phyloP scores from a whole-genome alignment of 2,113 vertebrate genomes.

The Procavia capensis region DNA sequence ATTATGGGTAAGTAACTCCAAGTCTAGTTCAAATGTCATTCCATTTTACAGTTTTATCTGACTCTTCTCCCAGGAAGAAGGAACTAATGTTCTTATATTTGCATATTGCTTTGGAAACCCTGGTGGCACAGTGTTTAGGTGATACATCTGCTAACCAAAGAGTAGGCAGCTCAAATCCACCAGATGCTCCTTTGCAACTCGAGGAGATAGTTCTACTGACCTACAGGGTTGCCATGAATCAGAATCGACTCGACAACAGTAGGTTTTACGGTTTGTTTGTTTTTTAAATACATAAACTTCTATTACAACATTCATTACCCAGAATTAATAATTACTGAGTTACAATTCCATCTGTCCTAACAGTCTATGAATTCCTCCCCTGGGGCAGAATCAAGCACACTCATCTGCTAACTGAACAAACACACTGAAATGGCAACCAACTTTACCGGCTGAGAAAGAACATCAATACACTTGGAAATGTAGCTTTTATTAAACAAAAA shows the following conservation, averaged over 20 bases:
- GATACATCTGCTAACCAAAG: too few species aligned
- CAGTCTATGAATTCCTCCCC: not conserved
- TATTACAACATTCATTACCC: not conserved
- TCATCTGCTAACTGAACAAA: not conserved
- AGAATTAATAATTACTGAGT: not conserved
- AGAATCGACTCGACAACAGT: too few species aligned
- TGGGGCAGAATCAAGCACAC: not conserved
- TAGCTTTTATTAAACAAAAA: not conserved
- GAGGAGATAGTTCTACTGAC: too few species aligned
- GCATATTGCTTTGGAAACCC: not conserved
- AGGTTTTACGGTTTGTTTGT: too few species aligned
- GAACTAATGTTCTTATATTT: not conserved
- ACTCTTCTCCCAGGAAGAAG: not conserved
- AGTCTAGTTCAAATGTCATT: not conserved
- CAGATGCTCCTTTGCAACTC: too few species aligned
- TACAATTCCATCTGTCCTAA: not conserved
- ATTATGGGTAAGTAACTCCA: not conserved
- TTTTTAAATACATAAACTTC: not conserved
- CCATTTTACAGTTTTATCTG: not conserved
- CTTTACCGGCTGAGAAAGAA: not conserved
- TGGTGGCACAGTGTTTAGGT: too few species aligned
- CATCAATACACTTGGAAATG: not conserved
- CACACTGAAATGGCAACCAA: constrained; percentile 10
- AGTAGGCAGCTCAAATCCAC: too few species aligned
- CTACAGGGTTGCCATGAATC: too few species aligned